Conservation (phyloP, 2,888 invertebrate genomes). For the Rhopalosiphum nymphaeae region DNA sequence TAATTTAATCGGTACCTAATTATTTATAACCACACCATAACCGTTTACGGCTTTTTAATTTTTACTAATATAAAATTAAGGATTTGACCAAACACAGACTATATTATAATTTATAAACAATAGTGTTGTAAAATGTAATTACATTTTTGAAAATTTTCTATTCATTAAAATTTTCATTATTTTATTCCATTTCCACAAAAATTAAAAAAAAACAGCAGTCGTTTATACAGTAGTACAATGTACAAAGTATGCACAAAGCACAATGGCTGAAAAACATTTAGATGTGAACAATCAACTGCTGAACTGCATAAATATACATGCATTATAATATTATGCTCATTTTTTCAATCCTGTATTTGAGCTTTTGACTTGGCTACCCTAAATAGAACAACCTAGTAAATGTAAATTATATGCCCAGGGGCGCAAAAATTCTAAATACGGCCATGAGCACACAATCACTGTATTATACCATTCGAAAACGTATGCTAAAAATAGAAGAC, state of each 20-base stretch:
- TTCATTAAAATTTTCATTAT: too few species aligned
- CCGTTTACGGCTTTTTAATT: not conserved
- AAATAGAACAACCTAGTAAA: not conserved
- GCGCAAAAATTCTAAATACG: not conserved
- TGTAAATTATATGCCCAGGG: not conserved
- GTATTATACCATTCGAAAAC: not conserved
- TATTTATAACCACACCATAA: not conserved
- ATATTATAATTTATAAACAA: not conserved
- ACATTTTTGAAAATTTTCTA: too few species aligned
- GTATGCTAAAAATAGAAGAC: conserved; percentile 2
- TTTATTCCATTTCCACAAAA: too few species aligned
- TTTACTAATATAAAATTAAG: not conserved
- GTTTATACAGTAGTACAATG: too few species aligned
- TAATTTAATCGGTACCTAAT: not conserved
- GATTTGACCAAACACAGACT: not conserved
- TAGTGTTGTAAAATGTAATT: not conserved
- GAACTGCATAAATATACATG: too few species aligned
- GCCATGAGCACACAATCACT: not conserved
- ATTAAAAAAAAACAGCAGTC: too few species aligned
- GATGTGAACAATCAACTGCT: too few species aligned
- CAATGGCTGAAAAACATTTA: too few species aligned
- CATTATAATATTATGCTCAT: too few species aligned
- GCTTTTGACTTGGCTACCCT: not conserved
- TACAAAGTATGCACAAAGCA: too few species aligned
- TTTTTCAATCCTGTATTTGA: not conserved